A percentile compares a stretch with the other conserved stretches of the same genome.
Conservation (phyloP, 2,888 invertebrate genomes). For the Cistogaster globosa region DNA sequence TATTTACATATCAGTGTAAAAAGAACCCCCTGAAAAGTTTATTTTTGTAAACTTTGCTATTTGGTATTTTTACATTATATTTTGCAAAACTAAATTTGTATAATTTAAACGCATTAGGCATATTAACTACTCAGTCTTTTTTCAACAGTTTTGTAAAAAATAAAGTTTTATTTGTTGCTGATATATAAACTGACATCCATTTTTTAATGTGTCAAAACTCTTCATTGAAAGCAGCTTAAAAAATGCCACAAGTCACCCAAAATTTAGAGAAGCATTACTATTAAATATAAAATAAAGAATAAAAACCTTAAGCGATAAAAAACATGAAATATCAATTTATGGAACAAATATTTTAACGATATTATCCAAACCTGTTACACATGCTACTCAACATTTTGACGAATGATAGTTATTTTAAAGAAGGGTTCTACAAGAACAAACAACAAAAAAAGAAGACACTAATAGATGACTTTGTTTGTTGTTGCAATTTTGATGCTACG, state of each 20-base stretch:
- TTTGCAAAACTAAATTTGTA: neutral
- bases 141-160: conserved; percentile 32
- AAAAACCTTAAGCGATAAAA: conserved; percentile 7
- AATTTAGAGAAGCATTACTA: conserved; percentile 21
- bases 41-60: neutral
- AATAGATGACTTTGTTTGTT: conserved; percentile 2
- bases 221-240: conserved; percentile 11
- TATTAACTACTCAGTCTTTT: conserved; percentile 34
- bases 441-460: conserved; percentile 11
- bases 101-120: conserved; percentile 52
- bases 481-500: neutral
- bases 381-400: conserved; percentile 40
- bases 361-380: conserved; percentile 40
- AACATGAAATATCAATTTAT: conserved; percentile 63
- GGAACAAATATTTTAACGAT: conserved; percentile 41
- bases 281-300: neutral
- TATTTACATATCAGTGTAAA: neutral
- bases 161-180: conserved; percentile 41
- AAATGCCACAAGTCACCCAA: conserved; percentile 15
- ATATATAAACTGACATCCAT: neutral
- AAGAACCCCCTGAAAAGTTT: neutral
- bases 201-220: neutral
- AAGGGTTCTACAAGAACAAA: neutral
- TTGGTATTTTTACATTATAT: no score
- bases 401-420: conserved; percentile 44